Base-by-base conservation (phyloP, 1,140 invertebrate genomes). In the Luehdorfia chinensis region DNA sequence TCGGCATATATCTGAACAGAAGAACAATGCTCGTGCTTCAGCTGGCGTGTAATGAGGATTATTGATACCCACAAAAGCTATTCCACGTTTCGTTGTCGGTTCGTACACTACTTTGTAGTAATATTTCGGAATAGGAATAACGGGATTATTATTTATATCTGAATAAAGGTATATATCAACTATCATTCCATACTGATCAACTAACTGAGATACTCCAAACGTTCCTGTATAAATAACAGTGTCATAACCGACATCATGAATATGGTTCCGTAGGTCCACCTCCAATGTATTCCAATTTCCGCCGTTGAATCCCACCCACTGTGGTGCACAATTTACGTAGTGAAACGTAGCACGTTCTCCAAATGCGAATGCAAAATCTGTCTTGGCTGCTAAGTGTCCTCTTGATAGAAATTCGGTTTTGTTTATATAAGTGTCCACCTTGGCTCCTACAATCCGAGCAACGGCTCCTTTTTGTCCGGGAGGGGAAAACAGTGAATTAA, bases 381-480 rank as follows among this genome's bases (percentile, higher is more conserved):
- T 89, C 67, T 92, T 92, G 12, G 92, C 91, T 0, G 90, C 87
- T 9, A 93, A 72, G 72, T 94, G 93, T 13, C 92, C 92, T 41
- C 90, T 80, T 0, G 91, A 88, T 37, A 93, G 71, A 33, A 66
- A 61, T 43, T 80, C 51, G 12, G 46, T 31, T 9, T 53, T 52
- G 2, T 68, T 78, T 1, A 84, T 41, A 32, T 77, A 79, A 1
- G 14, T 47, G 16, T 78, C 61, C 5, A 75, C 48, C 18, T 55
- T 48, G 2, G 44, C 1, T 3, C 83, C 79, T 0, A 87, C 72
- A 6, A 72, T 13, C 21, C 65, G 45, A 3, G 66, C 61, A 2
- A 87, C 62, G 2, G 75, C 73, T 13, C 37, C 11, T 47, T 59
- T 75, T 14, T 70, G 74, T n/a, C 63, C 66, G 47, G 45, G 33